Evolutionary conservation across 2,797 vertebrate species (phyloP), one percentile per base, ranked within the genome.

Genomic region (Philypnodon macrostomus): DNA sequence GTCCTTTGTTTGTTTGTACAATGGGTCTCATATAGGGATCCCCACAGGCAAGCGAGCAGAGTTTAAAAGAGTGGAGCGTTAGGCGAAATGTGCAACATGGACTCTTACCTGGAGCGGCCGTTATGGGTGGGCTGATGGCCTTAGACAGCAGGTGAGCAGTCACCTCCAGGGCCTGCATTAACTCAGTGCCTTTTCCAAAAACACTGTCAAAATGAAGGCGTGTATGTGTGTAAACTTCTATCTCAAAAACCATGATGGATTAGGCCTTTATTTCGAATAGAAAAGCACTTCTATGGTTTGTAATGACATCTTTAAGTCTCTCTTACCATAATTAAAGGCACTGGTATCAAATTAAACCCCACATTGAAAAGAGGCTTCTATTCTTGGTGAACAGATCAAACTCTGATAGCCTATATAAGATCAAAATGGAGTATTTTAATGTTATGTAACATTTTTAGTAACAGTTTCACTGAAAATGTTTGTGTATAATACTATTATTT

Each of bases 281-380:
- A 36, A 42, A 69, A 66, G 21, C 56, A 61, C 70, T 60, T 44
- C 52, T 53, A 40, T 7, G 1, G 36, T 49, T 48, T 56, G 42
- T 49, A 34, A n/a, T 75, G 50, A 4, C 52, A 49, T 63, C 51
- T 63, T 27, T 36, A 38, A 14, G 11, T 27, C 19, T 50, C 51
- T 60, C 33, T 49, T 73, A 59, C 67, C 73, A 30, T 86, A 84
- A 85, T 88, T 85, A 85, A 49, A 76, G n/a, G n/a, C n/a, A n/a
- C n/a, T n/a, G n/a, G 63, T 82, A 67, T 75, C 70, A 67, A 80
- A 85, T 84, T 73, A 76, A 88, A 73, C 70, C 84, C 77, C 80
- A 82, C 75, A 77, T 77, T 66, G 59, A 70, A 67, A n/a, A n/a
- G n/a, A n/a, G n/a, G n/a, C n/a, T n/a, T n/a, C n/a, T n/a, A n/a